These are phyloP conservation scores for Drosophila dives DNA, from an alignment of 2,888 invertebrate genomes.

Conservation along the genomic window DNA sequence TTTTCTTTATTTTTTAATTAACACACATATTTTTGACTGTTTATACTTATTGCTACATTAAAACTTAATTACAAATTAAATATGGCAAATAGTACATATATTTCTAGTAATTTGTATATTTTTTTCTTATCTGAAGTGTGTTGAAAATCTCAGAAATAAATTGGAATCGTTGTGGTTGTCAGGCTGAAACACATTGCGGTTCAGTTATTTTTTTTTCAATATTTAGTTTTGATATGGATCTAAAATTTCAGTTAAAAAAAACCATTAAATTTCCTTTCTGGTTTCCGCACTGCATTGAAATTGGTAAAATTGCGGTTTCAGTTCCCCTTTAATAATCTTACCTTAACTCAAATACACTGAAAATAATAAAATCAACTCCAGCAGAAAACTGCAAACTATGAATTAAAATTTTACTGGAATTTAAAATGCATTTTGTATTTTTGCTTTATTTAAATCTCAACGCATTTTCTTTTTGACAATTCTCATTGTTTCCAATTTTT, in stretches of 20 bases:
- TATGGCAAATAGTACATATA: background rate
- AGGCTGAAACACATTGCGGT: background rate
- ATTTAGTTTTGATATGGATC: background rate
- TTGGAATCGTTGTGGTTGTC: background rate
- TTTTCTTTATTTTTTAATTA: constrained; percentile 15
- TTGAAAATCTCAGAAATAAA: background rate
- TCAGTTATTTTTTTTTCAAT: too few relatives aligned
- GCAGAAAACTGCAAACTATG: background rate
- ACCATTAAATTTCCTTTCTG: background rate
- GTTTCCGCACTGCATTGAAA: background rate
- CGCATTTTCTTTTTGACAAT: background rate
- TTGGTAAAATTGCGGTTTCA: background rate
- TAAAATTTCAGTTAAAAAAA: background rate
- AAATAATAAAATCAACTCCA: background rate
- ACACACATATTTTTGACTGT: constrained; percentile 19
- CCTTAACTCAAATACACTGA: background rate
- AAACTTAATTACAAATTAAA: background rate
- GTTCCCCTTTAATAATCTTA: background rate
- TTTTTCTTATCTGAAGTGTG: background rate
- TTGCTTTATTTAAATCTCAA: background rate
- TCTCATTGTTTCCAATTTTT: background rate
- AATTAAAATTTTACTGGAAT: background rate
- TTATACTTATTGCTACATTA: background rate
- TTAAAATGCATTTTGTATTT: background rate
- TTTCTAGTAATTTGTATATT: background rate